Evolutionary conservation across 1,140 invertebrate genomes (phyloP), one percentile per base, ranked within the genome.

Genomic region (Drosophila ironensis): DNA sequence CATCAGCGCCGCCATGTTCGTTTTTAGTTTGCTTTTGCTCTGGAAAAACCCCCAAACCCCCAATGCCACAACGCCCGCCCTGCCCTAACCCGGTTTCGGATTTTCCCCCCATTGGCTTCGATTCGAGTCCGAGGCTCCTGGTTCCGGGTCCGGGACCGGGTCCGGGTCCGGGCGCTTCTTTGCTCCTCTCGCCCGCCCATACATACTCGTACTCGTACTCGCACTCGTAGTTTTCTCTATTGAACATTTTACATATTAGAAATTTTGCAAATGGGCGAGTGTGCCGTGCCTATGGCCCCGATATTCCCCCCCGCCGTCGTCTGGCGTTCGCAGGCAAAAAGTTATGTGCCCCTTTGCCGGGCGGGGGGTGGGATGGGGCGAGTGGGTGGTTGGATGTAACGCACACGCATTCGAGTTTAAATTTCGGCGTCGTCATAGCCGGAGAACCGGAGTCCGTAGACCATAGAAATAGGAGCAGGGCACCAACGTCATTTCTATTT

Each of bases 151-250:
- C n/a, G n/a, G n/a, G n/a, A n/a, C n/a, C n/a, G n/a, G n/a, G n/a
- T n/a, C n/a, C n/a, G n/a, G n/a, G n/a, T n/a, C n/a, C n/a, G n/a
- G n/a, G n/a, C n/a, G 44, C 42, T 45, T 45, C 42, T 33, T 28
- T 37, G 38, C 25, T 30, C 20, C 22, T 38, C 28, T 67, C 44
- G 9, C 35, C 17, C 64, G 50, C 40, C 63, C 69, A 53, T 71
- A 86, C 80, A 84, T 86, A n/a, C n/a, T n/a, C n/a, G n/a, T n/a
- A n/a, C n/a, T n/a, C n/a, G n/a, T n/a, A n/a, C n/a, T n/a, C n/a
- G n/a, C n/a, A n/a, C n/a, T n/a, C n/a, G n/a, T n/a, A 84, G 78
- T 84, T 84, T 84, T 84, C 80, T 86, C 80, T 86, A 86, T 84
- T 84, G 80, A 84, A 84, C 80, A 84, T 84, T 84, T 84, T 84